phyloP scores from a whole-genome alignment of 2,888 invertebrate species.

The Cheilosia impressa region DNA sequence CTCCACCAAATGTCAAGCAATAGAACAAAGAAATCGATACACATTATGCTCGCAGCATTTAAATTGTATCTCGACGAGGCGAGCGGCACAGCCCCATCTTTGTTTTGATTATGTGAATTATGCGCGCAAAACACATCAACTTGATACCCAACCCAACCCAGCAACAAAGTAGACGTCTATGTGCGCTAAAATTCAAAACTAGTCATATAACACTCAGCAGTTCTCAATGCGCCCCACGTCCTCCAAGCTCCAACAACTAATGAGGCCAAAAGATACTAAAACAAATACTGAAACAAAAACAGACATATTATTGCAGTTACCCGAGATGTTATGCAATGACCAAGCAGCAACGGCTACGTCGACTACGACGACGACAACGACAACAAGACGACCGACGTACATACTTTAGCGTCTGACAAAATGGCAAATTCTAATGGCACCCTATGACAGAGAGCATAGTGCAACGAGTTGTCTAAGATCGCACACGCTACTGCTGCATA shows the following conservation, averaged over 20 bases:
- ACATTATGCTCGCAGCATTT: constrained; percentile 4
- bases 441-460: constrained; percentile 27
- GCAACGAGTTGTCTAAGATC: constrained; percentile 14
- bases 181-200: constrained; percentile 1
- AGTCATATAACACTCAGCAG: neutral
- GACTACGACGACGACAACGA: neutral
- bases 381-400: neutral
- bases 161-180: constrained; percentile 9
- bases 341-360: constrained; percentile 16
- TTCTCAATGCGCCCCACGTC: neutral
- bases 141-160: constrained; percentile 10
- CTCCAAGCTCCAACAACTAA: constrained; percentile 9
- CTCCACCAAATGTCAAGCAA: neutral
- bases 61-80: constrained; percentile 18
- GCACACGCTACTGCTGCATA: neutral
- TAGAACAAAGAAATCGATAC: constrained; percentile 38
- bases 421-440: constrained; percentile 50
- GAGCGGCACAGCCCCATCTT: no score
- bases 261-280: constrained; percentile 30
- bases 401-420: constrained; percentile 12
- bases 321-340: constrained; percentile 60
- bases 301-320: constrained; percentile 33
- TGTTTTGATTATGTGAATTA: constrained; percentile 18
- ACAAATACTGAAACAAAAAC: neutral
- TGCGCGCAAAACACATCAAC: constrained; percentile 5